Conservation (phyloP, 2,888 invertebrate genomes). For the Nezara viridula region DNA sequence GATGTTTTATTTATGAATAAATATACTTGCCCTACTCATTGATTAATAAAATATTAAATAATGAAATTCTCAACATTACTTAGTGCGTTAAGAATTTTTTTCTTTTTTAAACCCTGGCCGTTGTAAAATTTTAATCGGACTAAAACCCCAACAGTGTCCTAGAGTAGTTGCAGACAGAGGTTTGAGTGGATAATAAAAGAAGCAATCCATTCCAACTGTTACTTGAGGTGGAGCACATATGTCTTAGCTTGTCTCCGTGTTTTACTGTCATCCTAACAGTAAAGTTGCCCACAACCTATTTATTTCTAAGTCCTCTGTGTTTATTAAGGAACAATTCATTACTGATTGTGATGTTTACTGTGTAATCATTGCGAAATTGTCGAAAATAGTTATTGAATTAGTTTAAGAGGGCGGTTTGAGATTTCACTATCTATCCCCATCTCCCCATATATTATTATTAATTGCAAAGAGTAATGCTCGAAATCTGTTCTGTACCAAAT, state of each 20-base stretch:
- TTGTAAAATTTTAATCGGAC: not conserved
- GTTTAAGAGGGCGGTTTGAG: too few species aligned
- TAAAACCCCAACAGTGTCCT: not conserved
- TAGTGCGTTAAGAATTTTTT: too few species aligned
- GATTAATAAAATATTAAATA: too few species aligned
- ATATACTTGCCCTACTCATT: too few species aligned
- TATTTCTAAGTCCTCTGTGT: not conserved
- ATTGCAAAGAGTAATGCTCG: too few species aligned
- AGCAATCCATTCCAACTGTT: not conserved
- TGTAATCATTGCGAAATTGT: too few species aligned
- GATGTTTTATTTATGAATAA: too few species aligned
- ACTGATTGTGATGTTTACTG: not conserved
- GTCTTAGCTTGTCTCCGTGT: not conserved
- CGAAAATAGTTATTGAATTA: too few species aligned
- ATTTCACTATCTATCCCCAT: too few species aligned
- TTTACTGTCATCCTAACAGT: not conserved
- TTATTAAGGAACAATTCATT: not conserved
- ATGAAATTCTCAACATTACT: not conserved
- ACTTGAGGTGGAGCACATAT: not conserved
- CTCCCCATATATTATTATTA: too few species aligned
- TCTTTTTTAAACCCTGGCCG: not conserved
- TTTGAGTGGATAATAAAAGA: not conserved
- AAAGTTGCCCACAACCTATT: not conserved
- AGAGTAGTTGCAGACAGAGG: not conserved
- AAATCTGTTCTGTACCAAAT: too few species aligned